phyloP scores from a whole-genome alignment of 1,140 invertebrate species.

The Euborellia annulipes region DNA sequence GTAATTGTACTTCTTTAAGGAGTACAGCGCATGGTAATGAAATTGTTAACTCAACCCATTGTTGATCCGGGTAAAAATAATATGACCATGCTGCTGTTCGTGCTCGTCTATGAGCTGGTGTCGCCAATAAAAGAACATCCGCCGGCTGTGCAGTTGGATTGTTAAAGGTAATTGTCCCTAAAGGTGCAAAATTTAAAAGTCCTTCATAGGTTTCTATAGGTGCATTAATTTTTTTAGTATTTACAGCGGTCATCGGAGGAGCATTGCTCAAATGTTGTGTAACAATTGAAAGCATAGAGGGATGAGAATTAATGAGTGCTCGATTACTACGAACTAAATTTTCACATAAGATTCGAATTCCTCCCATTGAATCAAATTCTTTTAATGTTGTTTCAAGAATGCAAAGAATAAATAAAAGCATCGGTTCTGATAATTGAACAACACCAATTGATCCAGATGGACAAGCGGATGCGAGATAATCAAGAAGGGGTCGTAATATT shows the following conservation, averaged over 20 bases:
- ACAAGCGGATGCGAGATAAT: conserved; percentile 48
- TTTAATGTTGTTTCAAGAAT: conserved; percentile 50
- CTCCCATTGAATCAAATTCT: conserved; percentile 43
- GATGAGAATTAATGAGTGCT: conserved; percentile 31
- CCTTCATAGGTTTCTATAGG: conserved; percentile 37
- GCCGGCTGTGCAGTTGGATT: conserved; percentile 76
- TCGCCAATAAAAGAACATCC: conserved; percentile 59
- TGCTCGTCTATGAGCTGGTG: conserved; percentile 59
- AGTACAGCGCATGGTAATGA: conserved; percentile 79
- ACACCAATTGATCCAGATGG: conserved; percentile 15
- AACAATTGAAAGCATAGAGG: conserved; percentile 32
- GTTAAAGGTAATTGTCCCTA: conserved; percentile 60
- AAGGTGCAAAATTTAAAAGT: conserved; percentile 74
- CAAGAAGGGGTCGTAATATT: conserved; percentile 55
- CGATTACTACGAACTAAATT: conserved; percentile 10
- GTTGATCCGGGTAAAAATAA: conserved; percentile 83
- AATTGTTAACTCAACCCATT: conserved; percentile 69
- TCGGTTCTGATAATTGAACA: conserved; percentile 52
- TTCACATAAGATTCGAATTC: conserved; percentile 17
- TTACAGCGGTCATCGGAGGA: conserved; percentile 24
- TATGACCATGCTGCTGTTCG: conserved; percentile 81
- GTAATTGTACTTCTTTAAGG: conserved; percentile 74
- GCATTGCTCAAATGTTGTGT: conserved; percentile 31
- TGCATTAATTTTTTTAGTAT: conserved; percentile 38
- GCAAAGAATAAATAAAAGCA: conserved; percentile 55